Conservation (phyloP, 2,888 invertebrate genomes). For the Hirtodrosophila trivittata region DNA sequence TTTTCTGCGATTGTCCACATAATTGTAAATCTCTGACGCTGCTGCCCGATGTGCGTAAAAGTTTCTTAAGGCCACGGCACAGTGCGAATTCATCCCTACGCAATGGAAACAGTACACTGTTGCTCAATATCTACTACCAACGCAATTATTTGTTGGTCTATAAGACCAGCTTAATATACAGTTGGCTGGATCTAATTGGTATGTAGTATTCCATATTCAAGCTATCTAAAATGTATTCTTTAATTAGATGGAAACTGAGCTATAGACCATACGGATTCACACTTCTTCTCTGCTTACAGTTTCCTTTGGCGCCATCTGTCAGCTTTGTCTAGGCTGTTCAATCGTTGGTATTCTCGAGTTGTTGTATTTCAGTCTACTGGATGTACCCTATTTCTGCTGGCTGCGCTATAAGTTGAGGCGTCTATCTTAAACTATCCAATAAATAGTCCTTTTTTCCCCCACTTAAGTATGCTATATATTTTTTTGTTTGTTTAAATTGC, state of each 20-base stretch:
- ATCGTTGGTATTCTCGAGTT: conserved; percentile 84
- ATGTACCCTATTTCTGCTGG: conserved; percentile 67
- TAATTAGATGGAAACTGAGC: too few species aligned
- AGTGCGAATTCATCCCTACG: background rate
- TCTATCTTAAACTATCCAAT: conserved; percentile 26
- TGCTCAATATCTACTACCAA: conserved; percentile 82
- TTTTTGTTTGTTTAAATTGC: conserved; percentile 24
- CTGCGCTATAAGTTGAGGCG: conserved; percentile 8
- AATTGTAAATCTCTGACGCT: conserved; percentile 79
- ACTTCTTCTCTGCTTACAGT: conserved; percentile 68
- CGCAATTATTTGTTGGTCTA: conserved; percentile 81
- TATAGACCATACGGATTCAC: too few species aligned
- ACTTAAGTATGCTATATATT: conserved; percentile 12
- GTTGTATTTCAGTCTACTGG: conserved; percentile 79
- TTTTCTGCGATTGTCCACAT: conserved; percentile 78
- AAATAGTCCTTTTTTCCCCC: conserved; percentile 12
- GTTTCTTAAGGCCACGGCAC: conserved; percentile 31
- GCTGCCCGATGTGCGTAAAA: conserved; percentile 58
- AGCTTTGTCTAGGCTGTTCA: conserved; percentile 85
- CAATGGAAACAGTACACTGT: conserved; percentile 40
- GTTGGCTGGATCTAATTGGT: conserved; percentile 84
- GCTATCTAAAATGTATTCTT: too few species aligned
- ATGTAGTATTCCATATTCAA: conserved; percentile 17
- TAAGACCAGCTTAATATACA: conserved; percentile 83
- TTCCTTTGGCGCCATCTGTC: conserved; percentile 84